Evolutionary conservation across 1,140 invertebrate species (phyloP), one percentile per base, ranked within the genome.

Genomic region (Araneus ventricosus): DNA sequence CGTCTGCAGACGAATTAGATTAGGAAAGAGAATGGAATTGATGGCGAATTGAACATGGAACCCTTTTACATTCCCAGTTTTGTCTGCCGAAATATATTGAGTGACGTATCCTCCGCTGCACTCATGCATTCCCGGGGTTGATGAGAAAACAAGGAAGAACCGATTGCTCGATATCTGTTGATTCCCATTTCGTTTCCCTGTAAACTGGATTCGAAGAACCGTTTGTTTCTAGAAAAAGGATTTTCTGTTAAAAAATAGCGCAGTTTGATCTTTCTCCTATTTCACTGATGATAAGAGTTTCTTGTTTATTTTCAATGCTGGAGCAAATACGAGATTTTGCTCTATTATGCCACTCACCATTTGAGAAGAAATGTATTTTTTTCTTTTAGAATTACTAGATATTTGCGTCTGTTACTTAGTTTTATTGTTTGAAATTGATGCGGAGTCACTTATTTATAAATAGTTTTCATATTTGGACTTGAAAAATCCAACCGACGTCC

Each of bases 1-100:
- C 17, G 87, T 45, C 30, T 34, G 24, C 63, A 30, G 37, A 17
- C 27, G 88, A 89, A 89, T 89, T 89, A 79, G 88, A 89, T 89
- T 89, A 79, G 41, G 67, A 89, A 34, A 24, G 63, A 14, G 34
- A 88, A 88, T 41, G 86, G 86, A 39, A 63, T 88, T 34, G 86
- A 88, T 39, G 61, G 86, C 63, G 57, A 88, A 39, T 39, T 30
- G 86, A 67, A 67, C 59, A 27, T 2, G 86, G 61, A 45, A 22
- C 30, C 17, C 27, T 75, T 67, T 75, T 75, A 75, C 30, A 37
- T 75, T 37, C 30, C 70, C 70, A 75, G 70, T 75, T 75, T 75
- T 22, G 30, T 75, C 27, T 75, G 70, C 8, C 70, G 17, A 37
- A 34, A 37, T 75, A 75, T 34, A 75, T 75, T 75, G 70, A 75